Conservation (phyloP, 2,888 invertebrate species). For the Anoncus sp. region DNA sequence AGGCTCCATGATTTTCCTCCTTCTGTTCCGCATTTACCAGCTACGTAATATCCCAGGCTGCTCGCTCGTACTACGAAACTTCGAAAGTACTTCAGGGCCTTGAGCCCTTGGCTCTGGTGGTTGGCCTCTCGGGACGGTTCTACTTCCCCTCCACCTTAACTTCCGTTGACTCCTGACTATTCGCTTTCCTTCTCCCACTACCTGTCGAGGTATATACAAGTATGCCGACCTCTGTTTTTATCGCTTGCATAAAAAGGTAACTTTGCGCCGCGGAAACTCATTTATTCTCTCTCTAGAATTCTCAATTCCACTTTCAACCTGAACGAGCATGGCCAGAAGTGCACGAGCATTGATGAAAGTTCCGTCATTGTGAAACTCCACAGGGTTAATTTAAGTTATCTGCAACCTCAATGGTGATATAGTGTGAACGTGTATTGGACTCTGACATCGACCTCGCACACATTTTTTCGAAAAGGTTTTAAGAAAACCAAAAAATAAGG, state of each 20-base stretch:
- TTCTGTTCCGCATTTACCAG: slow-evolving; percentile 41
- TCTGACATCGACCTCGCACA: neutral
- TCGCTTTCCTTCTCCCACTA: slow-evolving; percentile 3
- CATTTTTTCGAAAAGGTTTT: neutral
- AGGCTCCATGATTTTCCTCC: slow-evolving; percentile 28
- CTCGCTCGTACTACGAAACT: slow-evolving; percentile 47
- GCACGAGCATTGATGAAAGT: slow-evolving; percentile 45
- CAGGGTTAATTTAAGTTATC: slow-evolving; percentile 42
- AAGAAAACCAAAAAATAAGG: slow-evolving; percentile 1
- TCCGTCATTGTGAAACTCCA: slow-evolving; percentile 58
- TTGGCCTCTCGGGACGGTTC: slow-evolving; percentile 45
- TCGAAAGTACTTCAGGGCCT: slow-evolving; percentile 54
- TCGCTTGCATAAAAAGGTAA: slow-evolving; percentile 56
- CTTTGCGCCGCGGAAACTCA: slow-evolving; percentile 57
- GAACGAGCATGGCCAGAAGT: slow-evolving; percentile 35
- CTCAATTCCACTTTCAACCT: slow-evolving; percentile 15
- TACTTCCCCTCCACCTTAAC: slow-evolving; percentile 36
- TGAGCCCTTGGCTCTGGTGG: slow-evolving; percentile 67
- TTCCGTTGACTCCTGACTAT: slow-evolving; percentile 15
- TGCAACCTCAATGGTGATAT: slow-evolving; percentile 14
- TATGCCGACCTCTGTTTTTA: slow-evolving; percentile 51
- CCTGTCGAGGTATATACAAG: slow-evolving; percentile 29
- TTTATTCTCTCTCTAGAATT: slow-evolving; percentile 45
- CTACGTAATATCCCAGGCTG: slow-evolving; percentile 40
- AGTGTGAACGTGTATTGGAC: neutral